Conservation (phyloP, 2,797 vertebrate genomes). For the Hippocampus kuda region DNA sequence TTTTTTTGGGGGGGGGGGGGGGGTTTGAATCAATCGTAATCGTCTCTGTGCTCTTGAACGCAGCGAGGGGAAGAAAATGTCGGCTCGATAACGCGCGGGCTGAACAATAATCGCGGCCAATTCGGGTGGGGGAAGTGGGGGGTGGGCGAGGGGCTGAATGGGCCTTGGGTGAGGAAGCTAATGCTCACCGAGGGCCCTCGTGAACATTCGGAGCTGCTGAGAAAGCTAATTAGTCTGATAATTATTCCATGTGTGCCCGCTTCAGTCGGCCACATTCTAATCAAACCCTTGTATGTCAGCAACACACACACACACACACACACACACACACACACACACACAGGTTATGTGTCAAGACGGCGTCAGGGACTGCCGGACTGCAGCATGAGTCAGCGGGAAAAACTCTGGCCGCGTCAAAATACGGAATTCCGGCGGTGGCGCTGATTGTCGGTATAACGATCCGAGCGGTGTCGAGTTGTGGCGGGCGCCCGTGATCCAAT, state of each 20-base stretch:
- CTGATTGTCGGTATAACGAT: neutral
- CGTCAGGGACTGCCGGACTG: slow-evolving; percentile 40
- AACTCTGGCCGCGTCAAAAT: slow-evolving; percentile 22
- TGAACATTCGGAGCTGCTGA: slow-evolving; percentile 57
- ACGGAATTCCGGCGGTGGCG: neutral
- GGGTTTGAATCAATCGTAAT: slow-evolving; percentile 6
- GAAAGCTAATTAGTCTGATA: slow-evolving; percentile 58
- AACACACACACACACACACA: neutral
- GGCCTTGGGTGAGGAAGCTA: slow-evolving; percentile 48
- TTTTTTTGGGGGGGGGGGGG: neutral
- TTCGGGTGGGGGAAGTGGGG: slow-evolving; percentile 33
- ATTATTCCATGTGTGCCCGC: slow-evolving; percentile 37
- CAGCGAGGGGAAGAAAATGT: neutral
- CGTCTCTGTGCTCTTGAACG: neutral
- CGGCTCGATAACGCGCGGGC: slow-evolving; percentile 29
- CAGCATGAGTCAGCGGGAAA: slow-evolving; percentile 57
- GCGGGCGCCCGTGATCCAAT: neutral
- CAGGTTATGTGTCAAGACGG: slow-evolving; percentile 3
- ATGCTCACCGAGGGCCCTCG: slow-evolving; percentile 48
- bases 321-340: neutral
- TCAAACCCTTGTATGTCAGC: slow-evolving; percentile 14
- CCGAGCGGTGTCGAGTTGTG: neutral
- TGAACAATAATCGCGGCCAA: slow-evolving; percentile 50
- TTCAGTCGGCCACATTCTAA: slow-evolving; percentile 31
- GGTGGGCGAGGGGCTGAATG: neutral